These are phyloP conservation scores for Eupristina koningsbergeri DNA, from an alignment of 1,140 invertebrate genomes.

Conservation along the genomic window DNA sequence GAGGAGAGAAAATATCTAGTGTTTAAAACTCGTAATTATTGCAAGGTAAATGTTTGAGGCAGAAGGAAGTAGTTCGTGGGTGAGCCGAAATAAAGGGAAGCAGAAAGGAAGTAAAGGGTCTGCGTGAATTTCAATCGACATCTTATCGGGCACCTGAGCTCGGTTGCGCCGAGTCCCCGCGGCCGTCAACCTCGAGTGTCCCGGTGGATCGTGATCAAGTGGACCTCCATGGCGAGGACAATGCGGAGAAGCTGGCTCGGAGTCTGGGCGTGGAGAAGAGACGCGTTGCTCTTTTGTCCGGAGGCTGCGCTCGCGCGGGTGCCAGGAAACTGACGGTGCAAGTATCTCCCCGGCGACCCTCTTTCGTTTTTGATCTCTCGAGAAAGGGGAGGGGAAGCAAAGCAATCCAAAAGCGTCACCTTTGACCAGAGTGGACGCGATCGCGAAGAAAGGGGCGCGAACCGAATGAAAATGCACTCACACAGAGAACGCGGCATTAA, in stretches of 20 bases:
- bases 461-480: not conserved
- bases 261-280: not conserved
- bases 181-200: conserved; percentile 51
- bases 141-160: conserved; percentile 67
- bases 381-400: not conserved
- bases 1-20: too few species aligned
- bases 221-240: conserved; percentile 70
- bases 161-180: conserved; percentile 33
- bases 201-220: conserved; percentile 69
- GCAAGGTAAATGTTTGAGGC: too few species aligned
- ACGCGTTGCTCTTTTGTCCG: conserved; percentile 49
- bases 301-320: not conserved
- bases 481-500: too few species aligned
- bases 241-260: conserved; percentile 52
- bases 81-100: not conserved
- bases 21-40: too few species aligned
- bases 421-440: not conserved
- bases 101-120: conserved; percentile 44
- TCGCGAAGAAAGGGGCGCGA: too few species aligned
- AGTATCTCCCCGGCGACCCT: conserved; percentile 21
- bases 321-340: conserved; percentile 51
- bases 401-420: not conserved
- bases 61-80: not conserved
- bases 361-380: not conserved
- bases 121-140: conserved; percentile 72